Percentiles rank a stretch among this genome's conserved stretches.
These are phyloP conservation scores for Torymus texanus DNA, from an alignment of 2,888 invertebrate species.

Conservation along the genomic window DNA sequence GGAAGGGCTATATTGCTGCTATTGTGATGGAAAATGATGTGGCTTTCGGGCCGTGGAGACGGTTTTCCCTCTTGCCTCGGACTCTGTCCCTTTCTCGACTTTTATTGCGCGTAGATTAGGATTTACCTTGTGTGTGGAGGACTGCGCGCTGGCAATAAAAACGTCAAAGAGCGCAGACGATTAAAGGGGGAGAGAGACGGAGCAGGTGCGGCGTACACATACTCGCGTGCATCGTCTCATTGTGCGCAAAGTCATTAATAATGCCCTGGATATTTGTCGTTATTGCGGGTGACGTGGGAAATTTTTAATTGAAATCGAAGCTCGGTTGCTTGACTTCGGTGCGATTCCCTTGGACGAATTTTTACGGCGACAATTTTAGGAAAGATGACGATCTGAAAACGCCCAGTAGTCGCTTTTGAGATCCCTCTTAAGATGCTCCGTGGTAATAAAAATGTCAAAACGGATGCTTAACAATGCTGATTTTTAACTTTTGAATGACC, in stretches of 20 bases:
- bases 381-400: not conserved
- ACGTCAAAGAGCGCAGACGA: conserved; percentile 11
- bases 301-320: too few species aligned
- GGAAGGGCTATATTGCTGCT: not conserved
- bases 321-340: too few species aligned
- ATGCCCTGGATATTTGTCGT: too few species aligned
- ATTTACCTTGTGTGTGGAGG: not conserved
- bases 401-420: too few species aligned
- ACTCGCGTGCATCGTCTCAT: too few species aligned
- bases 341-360: not conserved
- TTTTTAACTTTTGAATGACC: not conserved
- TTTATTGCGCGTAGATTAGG: conserved; percentile 7
- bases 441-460: not conserved
- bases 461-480: not conserved
- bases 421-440: too few species aligned
- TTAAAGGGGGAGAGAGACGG: not conserved
- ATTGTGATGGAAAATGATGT: conserved; percentile 9
- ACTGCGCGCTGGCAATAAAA: conserved; percentile 18
- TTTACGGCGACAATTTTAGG: conserved; percentile 3
- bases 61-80: not conserved
- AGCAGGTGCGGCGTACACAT: conserved; percentile 6
- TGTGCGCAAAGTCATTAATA: too few species aligned
- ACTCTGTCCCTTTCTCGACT: not conserved
- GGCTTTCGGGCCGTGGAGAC: too few species aligned
- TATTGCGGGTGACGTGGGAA: too few species aligned